phyloP scores from a whole-genome alignment of 2,888 invertebrate species.

The Litoditis marina region DNA sequence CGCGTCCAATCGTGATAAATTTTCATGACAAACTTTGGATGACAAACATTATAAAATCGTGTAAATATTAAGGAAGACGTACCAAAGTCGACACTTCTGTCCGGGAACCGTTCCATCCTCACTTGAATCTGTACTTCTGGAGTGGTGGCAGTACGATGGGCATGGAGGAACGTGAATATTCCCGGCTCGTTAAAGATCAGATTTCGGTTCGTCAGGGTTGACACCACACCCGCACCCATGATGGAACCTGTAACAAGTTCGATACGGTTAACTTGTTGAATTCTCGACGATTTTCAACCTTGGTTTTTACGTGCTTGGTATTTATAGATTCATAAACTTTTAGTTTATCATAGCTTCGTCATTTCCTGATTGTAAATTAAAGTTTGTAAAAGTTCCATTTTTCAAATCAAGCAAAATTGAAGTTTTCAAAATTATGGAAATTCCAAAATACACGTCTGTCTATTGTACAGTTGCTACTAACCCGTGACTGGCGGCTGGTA shows the following conservation, averaged over 20 bases:
- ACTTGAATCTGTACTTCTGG: constrained; percentile 56
- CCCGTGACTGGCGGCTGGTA: constrained; percentile 51
- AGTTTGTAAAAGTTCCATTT: no score
- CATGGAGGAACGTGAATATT: constrained; percentile 77
- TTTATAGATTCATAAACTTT: no score
- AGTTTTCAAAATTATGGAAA: no score
- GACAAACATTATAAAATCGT: no score
- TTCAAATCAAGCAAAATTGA: no score
- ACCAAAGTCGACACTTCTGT: constrained; percentile 55
- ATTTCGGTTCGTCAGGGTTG: constrained; percentile 82
- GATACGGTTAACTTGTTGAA: no score
- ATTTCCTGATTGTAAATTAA: no score
- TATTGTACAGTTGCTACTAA: constrained; percentile 67
- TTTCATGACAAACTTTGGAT: no score
- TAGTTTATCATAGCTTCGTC: no score
- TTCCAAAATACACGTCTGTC: constrained; percentile 88
- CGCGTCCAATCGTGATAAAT: no score
- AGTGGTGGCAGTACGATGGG: constrained; percentile 36
- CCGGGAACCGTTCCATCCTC: constrained; percentile 51
- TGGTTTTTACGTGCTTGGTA: no score
- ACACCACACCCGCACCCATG: constrained; percentile 87
- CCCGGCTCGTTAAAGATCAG: constrained; percentile 87
- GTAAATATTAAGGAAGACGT: constrained; percentile 7
- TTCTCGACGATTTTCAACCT: no score
- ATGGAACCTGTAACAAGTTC: constrained; percentile 74